Evolutionary conservation across 92 coral and sea anemone genomes (phyloP).

Genomic region (Metridium senile): DNA sequence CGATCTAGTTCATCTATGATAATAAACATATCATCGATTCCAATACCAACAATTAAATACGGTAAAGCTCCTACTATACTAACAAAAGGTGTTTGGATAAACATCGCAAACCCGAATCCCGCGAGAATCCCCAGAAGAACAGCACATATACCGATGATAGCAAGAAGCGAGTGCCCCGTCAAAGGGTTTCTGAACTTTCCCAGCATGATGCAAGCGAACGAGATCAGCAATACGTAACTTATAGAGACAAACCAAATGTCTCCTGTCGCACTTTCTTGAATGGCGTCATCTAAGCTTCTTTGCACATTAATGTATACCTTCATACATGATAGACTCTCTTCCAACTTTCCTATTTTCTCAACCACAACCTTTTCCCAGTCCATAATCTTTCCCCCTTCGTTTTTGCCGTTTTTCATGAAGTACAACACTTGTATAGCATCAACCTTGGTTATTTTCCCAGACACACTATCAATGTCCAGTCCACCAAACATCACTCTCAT

Average conservation of each 20-base stretch:
- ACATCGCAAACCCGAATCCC: constrained; percentile 78
- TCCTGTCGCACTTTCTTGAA: constrained; percentile 70
- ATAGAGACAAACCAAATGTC: constrained; percentile 69
- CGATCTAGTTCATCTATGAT: constrained; percentile 87
- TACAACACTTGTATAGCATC: constrained; percentile 56
- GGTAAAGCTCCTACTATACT: constrained; percentile 81
- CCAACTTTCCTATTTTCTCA: constrained; percentile 28
- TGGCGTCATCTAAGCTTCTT: constrained; percentile 78
- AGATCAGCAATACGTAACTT: constrained; percentile 75
- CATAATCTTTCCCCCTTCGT: constrained; percentile 14
- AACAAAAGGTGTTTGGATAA: constrained; percentile 59
- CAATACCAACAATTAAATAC: constrained; percentile 79
- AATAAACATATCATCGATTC: constrained; percentile 94
- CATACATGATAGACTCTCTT: constrained; percentile 26
- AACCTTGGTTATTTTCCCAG: constrained; percentile 48
- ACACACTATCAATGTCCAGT: neutral
- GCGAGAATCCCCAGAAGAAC: constrained; percentile 83
- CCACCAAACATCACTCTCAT: constrained; percentile 47
- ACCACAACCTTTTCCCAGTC: constrained; percentile 61
- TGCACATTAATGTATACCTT: constrained; percentile 50
- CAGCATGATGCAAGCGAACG: constrained; percentile 71
- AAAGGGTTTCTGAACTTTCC: constrained; percentile 80
- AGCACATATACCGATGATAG: constrained; percentile 77
- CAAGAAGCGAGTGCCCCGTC: constrained; percentile 82
- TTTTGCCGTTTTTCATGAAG: constrained; percentile 34